Conservation (phyloP, 2,797 vertebrate genomes). For the Psittacula echo region DNA sequence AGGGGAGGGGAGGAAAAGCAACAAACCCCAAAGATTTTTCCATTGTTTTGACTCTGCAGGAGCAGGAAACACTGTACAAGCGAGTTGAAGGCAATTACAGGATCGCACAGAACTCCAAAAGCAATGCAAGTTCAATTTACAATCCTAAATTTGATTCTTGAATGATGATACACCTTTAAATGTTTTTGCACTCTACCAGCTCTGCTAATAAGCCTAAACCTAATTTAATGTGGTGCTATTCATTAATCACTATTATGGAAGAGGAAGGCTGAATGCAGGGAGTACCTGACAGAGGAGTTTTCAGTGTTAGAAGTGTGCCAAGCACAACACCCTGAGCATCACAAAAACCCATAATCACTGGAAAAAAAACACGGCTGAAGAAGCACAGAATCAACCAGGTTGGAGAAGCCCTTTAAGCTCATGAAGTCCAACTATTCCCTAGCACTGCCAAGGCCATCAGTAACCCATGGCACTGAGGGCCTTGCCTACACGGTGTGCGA, state of each 20-base stretch:
- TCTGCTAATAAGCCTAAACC: slow-evolving; percentile 24
- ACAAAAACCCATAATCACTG: background rate
- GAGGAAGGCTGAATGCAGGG: background rate
- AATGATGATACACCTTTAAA: slow-evolving; percentile 26
- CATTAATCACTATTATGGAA: slow-evolving; percentile 32
- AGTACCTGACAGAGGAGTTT: background rate
- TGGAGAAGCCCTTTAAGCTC: background rate
- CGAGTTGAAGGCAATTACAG: background rate
- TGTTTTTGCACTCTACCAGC: background rate
- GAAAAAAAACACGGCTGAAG: background rate
- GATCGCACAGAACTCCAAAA: background rate
- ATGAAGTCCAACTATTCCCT: background rate
- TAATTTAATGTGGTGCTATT: slow-evolving; percentile 6
- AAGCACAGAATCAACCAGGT: background rate
- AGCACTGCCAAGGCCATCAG: background rate
- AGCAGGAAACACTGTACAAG: background rate
- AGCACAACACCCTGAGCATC: background rate
- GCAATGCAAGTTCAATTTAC: background rate
- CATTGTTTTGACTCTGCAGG: background rate
- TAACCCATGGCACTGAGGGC: background rate
- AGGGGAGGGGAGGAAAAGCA: fast-evolving
- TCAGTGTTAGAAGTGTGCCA: background rate
- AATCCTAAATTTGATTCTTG: background rate
- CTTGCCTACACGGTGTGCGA: background rate
- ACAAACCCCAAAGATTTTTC: background rate